phyloP scores from a whole-genome alignment of 1,140 invertebrate species.

The Orius insidiosus region DNA sequence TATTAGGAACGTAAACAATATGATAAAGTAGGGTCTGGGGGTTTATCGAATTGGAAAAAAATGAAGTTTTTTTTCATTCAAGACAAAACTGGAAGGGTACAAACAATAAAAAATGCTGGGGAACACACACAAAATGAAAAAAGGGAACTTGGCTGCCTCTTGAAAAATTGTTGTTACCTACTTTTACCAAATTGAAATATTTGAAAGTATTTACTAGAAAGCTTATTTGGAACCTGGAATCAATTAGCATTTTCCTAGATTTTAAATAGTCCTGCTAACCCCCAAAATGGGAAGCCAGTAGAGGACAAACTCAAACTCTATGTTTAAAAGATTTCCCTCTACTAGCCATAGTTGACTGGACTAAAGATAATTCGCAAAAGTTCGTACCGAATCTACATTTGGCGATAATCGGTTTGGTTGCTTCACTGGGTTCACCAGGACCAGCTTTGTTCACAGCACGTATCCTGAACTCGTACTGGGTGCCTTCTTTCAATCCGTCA shows the following conservation, averaged over 20 bases:
- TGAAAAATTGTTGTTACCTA: not conserved
- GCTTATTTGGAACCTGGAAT: too few relatives aligned
- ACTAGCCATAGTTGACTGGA: too few relatives aligned
- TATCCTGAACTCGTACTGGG: slow-evolving; percentile 91
- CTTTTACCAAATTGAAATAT: not conserved
- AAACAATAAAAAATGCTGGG: not conserved
- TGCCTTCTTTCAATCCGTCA: slow-evolving; percentile 81
- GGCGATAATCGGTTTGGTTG: slow-evolving; percentile 86
- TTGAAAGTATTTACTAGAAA: too few relatives aligned
- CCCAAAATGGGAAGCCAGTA: too few relatives aligned
- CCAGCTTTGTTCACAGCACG: slow-evolving; percentile 91
- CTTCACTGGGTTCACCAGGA: slow-evolving; percentile 82
- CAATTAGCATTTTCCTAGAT: too few relatives aligned
- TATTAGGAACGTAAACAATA: too few relatives aligned
- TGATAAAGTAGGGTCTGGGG: too few relatives aligned
- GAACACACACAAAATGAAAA: too few relatives aligned
- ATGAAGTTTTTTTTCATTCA: not conserved
- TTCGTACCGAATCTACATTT: slow-evolving; percentile 66
- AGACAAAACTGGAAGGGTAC: not conserved
- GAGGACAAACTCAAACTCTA: too few relatives aligned
- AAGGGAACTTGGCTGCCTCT: not conserved
- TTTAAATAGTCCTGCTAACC: too few relatives aligned
- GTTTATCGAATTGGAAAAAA: not conserved
- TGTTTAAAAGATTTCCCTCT: too few relatives aligned
- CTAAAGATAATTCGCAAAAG: not conserved